Evolutionary conservation across 35 echinoderm and acorn worm genomes (phyloP), one percentile per base, ranked within the genome.

Genomic region (Apostichopus parvimensis): DNA sequence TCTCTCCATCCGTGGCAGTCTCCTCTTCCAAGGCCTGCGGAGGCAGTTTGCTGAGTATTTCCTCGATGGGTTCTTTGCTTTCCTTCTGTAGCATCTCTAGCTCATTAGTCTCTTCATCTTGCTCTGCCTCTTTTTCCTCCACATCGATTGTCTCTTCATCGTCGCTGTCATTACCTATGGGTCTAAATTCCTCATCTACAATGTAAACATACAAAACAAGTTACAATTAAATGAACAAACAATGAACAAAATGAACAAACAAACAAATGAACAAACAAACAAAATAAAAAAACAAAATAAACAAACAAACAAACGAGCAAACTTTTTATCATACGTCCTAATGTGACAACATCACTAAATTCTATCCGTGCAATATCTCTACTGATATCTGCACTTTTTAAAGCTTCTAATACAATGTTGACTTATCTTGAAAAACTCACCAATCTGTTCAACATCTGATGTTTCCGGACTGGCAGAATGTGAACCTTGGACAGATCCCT

Each of bases 141-240:
- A 98, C 97, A 59, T 96, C 92, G 25, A 98, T 98, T 20, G 97
- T 99, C 55, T 96, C 95, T 52, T 99, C 97, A 80, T 98, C 96
- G 61, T 99, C 97, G 12, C 93, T 91, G 5, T 99, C 95, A 9
- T 94, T 93, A 54, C 85, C 94, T 5, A 89, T 77, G 20, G 97
- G 97, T 79, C 92, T 26, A 66, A 99, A 99, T 52, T 99, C 97
- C 22, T 57, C 90, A 93, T 99, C 95, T 95, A 76, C 34, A 45
- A 45, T 45, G 34, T 45, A 45, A 45, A 45, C 34, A 28, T 1
- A 28, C 26, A 28, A 28, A 28, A 28, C 26, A 28, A 28, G 26
- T 28, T 28, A 1, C 26, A 28, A 28, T 0, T 28, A 28, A 28
- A 28, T 28, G 26, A 28, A 28, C 26, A 1, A 28, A 28, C 26